Percentiles rank a stretch among this genome's conserved stretches.
Evolutionary conservation across 2,888 invertebrate species (phyloP).

Genomic region (Bembecia ichneumoniformis): DNA sequence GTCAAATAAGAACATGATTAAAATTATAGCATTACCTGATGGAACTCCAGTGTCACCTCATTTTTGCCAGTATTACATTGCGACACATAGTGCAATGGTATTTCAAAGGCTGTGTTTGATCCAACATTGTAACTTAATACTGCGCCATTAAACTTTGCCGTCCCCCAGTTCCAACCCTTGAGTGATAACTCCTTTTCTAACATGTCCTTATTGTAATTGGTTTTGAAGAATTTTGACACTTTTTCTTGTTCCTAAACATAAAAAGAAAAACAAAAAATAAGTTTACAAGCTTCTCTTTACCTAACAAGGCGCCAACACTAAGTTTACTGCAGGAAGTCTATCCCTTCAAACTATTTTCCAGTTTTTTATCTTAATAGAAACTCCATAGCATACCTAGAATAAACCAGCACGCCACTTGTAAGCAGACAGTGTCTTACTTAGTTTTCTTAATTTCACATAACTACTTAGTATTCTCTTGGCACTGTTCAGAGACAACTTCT

Average conservation of each 20-base stretch:
- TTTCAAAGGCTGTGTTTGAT: conserved; percentile 90
- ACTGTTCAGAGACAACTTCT: too few relatives aligned
- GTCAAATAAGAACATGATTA: too few relatives aligned
- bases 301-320: too few relatives aligned
- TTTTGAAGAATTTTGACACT: conserved; percentile 88
- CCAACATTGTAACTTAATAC: conserved; percentile 89
- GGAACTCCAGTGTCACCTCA: conserved; percentile 98
- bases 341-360: too few relatives aligned
- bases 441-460: too few relatives aligned
- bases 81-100: conserved; percentile 95
- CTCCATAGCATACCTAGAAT: too few relatives aligned
- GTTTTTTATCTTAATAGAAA: not conserved
- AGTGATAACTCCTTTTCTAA: conserved; percentile 92
- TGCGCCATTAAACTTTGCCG: conserved; percentile 92
- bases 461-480: too few relatives aligned
- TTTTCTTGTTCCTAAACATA: conserved; percentile 89
- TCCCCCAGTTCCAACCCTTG: conserved; percentile 99
- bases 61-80: conserved; percentile 97
- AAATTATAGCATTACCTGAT: conserved; percentile 75
- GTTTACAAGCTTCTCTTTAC: not conserved
- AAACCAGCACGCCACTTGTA: too few relatives aligned
- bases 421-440: too few relatives aligned
- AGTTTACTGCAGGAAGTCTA: not conserved
- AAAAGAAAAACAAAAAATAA: not conserved
- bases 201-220: conserved; percentile 87